These are phyloP conservation scores for Drosophila rufa DNA, from an alignment of 1,140 invertebrate species.

Conservation along the genomic window DNA sequence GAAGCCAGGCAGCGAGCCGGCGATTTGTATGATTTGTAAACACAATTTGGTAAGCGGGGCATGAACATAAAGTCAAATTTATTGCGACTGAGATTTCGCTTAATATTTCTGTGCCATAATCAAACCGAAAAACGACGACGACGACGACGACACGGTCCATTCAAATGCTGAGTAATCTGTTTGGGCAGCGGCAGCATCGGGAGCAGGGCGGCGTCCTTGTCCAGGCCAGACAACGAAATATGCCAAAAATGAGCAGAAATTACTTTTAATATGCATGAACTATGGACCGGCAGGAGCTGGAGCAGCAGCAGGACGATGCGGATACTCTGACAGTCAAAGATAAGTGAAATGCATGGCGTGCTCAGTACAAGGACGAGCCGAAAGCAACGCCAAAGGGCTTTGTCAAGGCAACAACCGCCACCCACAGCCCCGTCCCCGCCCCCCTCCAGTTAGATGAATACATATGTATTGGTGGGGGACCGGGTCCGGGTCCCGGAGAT, in stretches of 20 bases:
- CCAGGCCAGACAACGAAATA: conserved; percentile 66
- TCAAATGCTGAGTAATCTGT: conserved; percentile 74
- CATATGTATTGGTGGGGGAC: conserved; percentile 38
- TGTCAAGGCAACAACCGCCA: conserved; percentile 39
- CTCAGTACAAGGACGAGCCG: conserved; percentile 16
- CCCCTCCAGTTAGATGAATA: conserved; percentile 14
- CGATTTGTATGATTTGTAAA: conserved; percentile 69
- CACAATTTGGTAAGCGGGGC: conserved; percentile 78
- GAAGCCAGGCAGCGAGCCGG: conserved; percentile 1
- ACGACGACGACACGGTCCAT: conserved; percentile 41
- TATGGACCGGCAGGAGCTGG: conserved; percentile 13
- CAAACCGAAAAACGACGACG: conserved; percentile 41
- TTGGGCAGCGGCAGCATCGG: conserved; percentile 18
- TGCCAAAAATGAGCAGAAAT: conserved; percentile 78
- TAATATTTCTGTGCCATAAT: conserved; percentile 60
- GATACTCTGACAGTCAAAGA: conserved; percentile 64
- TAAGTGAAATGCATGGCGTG: conserved; percentile 73
- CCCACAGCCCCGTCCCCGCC: neutral
- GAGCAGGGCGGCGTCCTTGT: neutral
- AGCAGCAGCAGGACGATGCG: conserved; percentile 23
- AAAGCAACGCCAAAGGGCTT: conserved; percentile 23
- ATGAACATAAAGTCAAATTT: conserved; percentile 83
- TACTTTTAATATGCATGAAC: conserved; percentile 76
- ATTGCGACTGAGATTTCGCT: conserved; percentile 73
- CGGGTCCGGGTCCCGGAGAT: conserved; percentile 26